Evolutionary conservation across 2,888 invertebrate genomes (phyloP).

Genomic region (Nebria salina): DNA sequence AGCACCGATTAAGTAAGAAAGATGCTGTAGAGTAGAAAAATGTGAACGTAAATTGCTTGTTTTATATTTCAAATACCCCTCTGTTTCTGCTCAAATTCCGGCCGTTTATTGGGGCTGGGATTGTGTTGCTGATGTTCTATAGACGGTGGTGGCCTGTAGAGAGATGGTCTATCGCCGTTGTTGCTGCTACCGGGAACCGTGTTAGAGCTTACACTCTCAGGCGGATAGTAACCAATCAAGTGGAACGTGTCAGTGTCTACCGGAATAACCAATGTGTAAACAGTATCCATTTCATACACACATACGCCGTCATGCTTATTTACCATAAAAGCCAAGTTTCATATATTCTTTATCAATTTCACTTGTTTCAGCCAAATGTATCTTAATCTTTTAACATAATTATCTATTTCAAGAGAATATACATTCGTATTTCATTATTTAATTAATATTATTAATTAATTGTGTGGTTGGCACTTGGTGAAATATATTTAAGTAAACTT

Average conservation of each 20-base stretch:
- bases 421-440: too few species aligned
- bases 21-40: neutral
- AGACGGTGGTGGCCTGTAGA: conserved; percentile 40
- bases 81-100: conserved; percentile 48
- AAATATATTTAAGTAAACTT: too few species aligned
- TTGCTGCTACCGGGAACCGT: conserved; percentile 57
- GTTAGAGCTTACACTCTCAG: conserved; percentile 59
- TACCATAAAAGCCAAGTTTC: neutral
- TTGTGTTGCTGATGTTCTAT: conserved; percentile 50
- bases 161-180: conserved; percentile 48
- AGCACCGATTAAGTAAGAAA: neutral
- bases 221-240: conserved; percentile 61
- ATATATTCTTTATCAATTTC: too few species aligned
- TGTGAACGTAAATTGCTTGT: neutral
- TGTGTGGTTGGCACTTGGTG: too few species aligned
- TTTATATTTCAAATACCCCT: conserved; percentile 48
- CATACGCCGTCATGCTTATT: neutral
- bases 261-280: conserved; percentile 5
- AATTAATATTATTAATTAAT: too few species aligned
- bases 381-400: too few species aligned
- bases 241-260: conserved; percentile 59
- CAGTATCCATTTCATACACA: neutral
- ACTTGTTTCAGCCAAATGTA: too few species aligned
- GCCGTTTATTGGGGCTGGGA: conserved; percentile 50
- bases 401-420: too few species aligned